phyloP scores from a whole-genome alignment of 2,888 invertebrate species.

The Siphonodentalium dalli region DNA sequence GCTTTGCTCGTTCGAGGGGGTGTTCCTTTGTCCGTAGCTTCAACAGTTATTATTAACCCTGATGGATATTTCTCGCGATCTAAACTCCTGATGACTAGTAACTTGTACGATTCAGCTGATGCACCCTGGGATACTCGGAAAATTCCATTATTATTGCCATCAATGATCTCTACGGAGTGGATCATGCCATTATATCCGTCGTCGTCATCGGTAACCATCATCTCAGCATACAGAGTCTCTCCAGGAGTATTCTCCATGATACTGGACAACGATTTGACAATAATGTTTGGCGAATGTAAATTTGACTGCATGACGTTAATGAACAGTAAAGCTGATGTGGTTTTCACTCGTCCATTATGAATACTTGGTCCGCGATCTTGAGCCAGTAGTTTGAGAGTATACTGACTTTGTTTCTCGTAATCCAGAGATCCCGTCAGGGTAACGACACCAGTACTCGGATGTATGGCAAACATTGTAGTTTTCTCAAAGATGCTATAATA shows the following conservation, averaged over 20 bases:
- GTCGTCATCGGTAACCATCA: conserved; percentile 84
- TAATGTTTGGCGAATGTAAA: conserved; percentile 83
- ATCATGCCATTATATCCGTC: conserved; percentile 85
- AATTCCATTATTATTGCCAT: conserved; percentile 88
- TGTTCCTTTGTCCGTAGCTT: conserved; percentile 82
- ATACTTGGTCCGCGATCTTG: conserved; percentile 78
- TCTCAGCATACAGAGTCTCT: conserved; percentile 83
- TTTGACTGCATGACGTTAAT: conserved; percentile 80
- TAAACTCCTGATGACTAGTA: conserved; percentile 78
- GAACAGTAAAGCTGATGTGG: conserved; percentile 72
- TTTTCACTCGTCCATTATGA: conserved; percentile 22
- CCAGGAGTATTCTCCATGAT: conserved; percentile 81
- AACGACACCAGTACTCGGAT: conserved; percentile 89
- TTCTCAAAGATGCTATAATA: conserved; percentile 89
- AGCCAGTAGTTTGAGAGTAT: conserved; percentile 82
- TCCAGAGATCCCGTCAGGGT: conserved; percentile 79
- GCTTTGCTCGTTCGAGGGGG: conserved; percentile 39
- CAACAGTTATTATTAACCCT: conserved; percentile 86
- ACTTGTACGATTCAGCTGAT: conserved; percentile 70
- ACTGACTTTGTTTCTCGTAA: conserved; percentile 75
- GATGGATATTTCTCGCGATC: conserved; percentile 81
- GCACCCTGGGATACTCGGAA: conserved; percentile 73
- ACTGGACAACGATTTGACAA: conserved; percentile 77
- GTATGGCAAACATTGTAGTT: conserved; percentile 80
- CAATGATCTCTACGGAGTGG: conserved; percentile 71